Evolutionary conservation across 2,888 invertebrate genomes (phyloP).

Genomic region (Vanessa cardui): DNA sequence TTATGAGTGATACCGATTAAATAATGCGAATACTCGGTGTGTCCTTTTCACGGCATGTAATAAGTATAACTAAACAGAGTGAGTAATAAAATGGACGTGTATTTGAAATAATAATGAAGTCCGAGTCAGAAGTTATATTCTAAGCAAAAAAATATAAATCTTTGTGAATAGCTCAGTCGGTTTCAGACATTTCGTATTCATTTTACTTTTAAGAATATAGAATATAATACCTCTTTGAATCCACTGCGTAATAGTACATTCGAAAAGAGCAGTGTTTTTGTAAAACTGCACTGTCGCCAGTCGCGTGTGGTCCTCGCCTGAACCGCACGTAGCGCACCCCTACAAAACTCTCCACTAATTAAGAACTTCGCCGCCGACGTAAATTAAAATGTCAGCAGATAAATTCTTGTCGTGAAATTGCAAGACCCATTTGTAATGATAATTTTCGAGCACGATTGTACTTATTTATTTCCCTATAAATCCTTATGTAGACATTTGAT

Average conservation of each 20-base stretch:
- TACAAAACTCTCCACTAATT: slow-evolving; percentile 58
- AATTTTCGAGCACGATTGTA: slow-evolving; percentile 37
- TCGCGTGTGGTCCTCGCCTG: slow-evolving; percentile 33
- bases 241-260: slow-evolving; percentile 20
- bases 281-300: slow-evolving; percentile 26
- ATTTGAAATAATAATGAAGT: too few species aligned
- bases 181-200: not conserved
- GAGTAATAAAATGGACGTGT: too few species aligned
- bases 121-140: too few species aligned
- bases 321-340: slow-evolving; percentile 25
- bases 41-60: not conserved
- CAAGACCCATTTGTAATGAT: slow-evolving; percentile 48
- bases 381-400: slow-evolving; percentile 60
- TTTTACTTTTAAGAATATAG: not conserved
- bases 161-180: too few species aligned
- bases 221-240: not conserved
- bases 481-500: slow-evolving; percentile 25
- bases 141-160: too few species aligned
- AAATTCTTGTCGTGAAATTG: slow-evolving; percentile 53
- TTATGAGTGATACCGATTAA: slow-evolving; percentile 11
- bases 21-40: not conserved
- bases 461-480: slow-evolving; percentile 36
- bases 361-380: slow-evolving; percentile 62
- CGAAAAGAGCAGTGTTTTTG: slow-evolving; percentile 25
- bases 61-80: too few species aligned